Base-by-base conservation (phyloP, 2,113 vertebrate genomes). In the Pituophis catenifer region DNA sequence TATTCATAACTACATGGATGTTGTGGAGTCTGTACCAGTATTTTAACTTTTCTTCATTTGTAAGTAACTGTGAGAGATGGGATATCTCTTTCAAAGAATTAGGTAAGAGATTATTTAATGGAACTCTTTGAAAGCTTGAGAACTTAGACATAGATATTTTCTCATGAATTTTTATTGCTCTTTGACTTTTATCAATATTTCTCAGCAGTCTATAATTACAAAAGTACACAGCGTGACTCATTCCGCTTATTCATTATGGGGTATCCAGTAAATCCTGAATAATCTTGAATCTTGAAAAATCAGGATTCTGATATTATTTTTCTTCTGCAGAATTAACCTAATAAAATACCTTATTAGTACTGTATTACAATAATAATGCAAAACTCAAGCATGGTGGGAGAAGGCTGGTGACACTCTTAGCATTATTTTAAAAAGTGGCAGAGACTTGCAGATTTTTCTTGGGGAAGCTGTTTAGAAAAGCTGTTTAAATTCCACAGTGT, bases 401-500 rank as follows among this genome's bases (percentile, higher is more conserved):
- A 19, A 15, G 29, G 26, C 48, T 90, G 89, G 89, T 5, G 52
- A 53, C 88, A 88, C 0, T 8, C n/a, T 13, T 86, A 86, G 48
- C 0, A 0, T 90, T 91, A 81, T 44, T 33, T 1, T n/a, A 81
- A 89, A n/a, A 89, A 90, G 81, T 17, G 52, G 90, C 17, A 91
- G 75, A 59, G 59, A 53, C 92, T 95, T 92, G 89, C 93, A 89
- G 52, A 86, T 33, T 86, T 86, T 9, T 94, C 11, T 0, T 95
- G 94, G 19, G 70, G 93, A 94, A 96, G 50, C 21, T 0, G 0
- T 93, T 94, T 85, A 44, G 88, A 44, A 29, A 90, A 81, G 29
- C 38, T 88, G 87, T 93, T 90, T 95, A 91, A 92, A 93, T 95
- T 88, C 58, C 86, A 93, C 21, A 53, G 33, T 54, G 81, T 21